phyloP scores from a whole-genome alignment of 2,113 vertebrate genomes.

The Bos javanicus region DNA sequence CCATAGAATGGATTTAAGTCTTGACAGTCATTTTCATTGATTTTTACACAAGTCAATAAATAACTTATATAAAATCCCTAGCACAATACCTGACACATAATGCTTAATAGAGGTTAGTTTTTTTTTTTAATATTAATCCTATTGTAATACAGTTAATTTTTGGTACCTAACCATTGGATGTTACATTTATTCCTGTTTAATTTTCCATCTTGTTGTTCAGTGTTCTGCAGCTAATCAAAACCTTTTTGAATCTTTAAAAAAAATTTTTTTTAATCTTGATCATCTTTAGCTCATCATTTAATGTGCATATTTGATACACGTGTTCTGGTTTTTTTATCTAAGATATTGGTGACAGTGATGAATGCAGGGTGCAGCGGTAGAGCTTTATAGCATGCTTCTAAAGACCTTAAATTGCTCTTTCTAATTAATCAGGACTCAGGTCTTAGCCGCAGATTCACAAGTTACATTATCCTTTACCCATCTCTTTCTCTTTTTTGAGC shows the following conservation, averaged over 20 bases:
- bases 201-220: not conserved
- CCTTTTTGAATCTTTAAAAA: not conserved
- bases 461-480: not conserved
- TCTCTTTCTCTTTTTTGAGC: not conserved
- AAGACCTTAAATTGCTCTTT: not conserved
- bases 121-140: not conserved
- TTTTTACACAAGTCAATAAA: not conserved
- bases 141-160: not conserved
- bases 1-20: not conserved
- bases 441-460: not conserved
- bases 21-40: not conserved
- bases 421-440: not conserved
- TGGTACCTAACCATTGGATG: not conserved
- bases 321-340: not conserved
- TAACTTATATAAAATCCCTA: not conserved
- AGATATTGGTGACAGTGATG: not conserved
- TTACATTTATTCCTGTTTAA: not conserved
- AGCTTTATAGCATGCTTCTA: not conserved
- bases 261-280: not conserved
- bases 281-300: not conserved
- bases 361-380: not conserved
- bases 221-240: not conserved
- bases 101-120: not conserved
- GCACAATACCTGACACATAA: not conserved
- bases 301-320: not conserved